These are phyloP conservation scores for Sphenodon punctatus DNA, from an alignment of 2,797 vertebrate genomes.

Conservation along the genomic window DNA sequence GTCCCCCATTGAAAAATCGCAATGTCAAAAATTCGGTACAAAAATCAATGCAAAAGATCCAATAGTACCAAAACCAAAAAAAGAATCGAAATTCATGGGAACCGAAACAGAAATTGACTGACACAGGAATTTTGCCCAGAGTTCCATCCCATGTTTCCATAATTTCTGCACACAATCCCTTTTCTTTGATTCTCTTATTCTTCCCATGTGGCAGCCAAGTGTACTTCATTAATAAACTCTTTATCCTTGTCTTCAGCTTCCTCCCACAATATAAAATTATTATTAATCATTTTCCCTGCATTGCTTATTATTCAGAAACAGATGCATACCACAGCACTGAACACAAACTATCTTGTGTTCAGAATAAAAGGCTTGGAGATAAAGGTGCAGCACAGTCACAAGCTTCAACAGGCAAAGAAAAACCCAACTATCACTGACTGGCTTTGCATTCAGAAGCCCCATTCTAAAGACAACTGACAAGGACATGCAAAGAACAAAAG, in stretches of 20 bases:
- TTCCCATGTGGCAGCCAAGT: not conserved
- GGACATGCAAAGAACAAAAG: not conserved
- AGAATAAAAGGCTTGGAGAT: slow-evolving; percentile 15
- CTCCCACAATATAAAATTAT: slow-evolving; percentile 4
- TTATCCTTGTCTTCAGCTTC: not conserved
- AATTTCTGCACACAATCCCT: not conserved
- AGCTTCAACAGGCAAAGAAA: slow-evolving; percentile 5
- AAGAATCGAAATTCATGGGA: no score
- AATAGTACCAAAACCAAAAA: no score
- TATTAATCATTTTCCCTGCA: slow-evolving; percentile 13
- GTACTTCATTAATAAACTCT: slow-evolving; percentile 34
- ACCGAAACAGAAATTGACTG: no score
- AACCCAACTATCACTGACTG: not conserved
- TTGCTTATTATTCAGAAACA: slow-evolving; percentile 45
- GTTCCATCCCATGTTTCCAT: no score
- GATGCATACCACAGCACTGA: slow-evolving; percentile 1
- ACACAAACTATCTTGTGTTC: slow-evolving; percentile 35
- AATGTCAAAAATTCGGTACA: no score
- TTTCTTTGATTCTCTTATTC: not conserved
- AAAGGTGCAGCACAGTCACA: not conserved
- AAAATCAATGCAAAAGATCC: no score
- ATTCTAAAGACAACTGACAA: not conserved
- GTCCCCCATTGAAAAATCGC: no score
- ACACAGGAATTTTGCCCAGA: no score
- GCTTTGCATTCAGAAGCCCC: not conserved